Evolutionary conservation across 2,113 vertebrate genomes (phyloP).

Genomic region (Xyliphius kryptos): DNA sequence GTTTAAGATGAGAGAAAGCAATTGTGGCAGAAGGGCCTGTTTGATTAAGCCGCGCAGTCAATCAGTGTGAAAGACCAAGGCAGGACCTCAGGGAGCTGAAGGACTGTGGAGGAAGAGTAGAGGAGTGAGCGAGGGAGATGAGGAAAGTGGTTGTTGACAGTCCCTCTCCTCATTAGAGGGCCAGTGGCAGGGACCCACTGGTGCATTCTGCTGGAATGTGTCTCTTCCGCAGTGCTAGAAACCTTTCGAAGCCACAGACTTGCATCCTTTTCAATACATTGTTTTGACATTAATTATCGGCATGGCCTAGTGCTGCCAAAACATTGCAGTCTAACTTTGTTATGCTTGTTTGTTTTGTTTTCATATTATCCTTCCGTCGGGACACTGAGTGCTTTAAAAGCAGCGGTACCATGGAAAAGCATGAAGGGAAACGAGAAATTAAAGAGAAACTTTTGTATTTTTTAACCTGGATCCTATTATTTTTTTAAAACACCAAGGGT

Average conservation of each 20-base stretch:
- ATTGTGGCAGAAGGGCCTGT: conserved; percentile 48
- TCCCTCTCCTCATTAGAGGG: conserved; percentile 69
- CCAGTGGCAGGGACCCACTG: conserved; percentile 53
- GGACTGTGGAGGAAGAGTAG: conserved; percentile 27
- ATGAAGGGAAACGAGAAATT: neutral
- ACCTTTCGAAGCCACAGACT: conserved; percentile 41
- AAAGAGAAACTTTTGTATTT: no score
- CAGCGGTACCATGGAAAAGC: neutral
- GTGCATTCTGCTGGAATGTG: conserved; percentile 63
- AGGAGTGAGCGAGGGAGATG: conserved; percentile 3
- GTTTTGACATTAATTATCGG: conserved; percentile 68
- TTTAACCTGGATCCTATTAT: no score
- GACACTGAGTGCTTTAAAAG: neutral
- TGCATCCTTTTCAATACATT: conserved; percentile 48
- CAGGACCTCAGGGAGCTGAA: conserved; percentile 45
- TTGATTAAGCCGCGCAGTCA: conserved; percentile 62
- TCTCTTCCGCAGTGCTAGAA: conserved; percentile 49
- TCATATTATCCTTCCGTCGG: conserved; percentile 2
- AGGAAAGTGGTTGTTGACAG: conserved; percentile 59
- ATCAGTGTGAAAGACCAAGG: conserved; percentile 54
- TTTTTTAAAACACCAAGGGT: no score
- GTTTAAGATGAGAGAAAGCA: conserved; percentile 41
- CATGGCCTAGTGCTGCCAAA: conserved; percentile 41
- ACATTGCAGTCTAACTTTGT: conserved; percentile 31
- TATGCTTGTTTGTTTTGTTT: conserved; percentile 18